Conservation (phyloP, 2,797 vertebrate species). For the Dendrocincla fuliginosa region DNA sequence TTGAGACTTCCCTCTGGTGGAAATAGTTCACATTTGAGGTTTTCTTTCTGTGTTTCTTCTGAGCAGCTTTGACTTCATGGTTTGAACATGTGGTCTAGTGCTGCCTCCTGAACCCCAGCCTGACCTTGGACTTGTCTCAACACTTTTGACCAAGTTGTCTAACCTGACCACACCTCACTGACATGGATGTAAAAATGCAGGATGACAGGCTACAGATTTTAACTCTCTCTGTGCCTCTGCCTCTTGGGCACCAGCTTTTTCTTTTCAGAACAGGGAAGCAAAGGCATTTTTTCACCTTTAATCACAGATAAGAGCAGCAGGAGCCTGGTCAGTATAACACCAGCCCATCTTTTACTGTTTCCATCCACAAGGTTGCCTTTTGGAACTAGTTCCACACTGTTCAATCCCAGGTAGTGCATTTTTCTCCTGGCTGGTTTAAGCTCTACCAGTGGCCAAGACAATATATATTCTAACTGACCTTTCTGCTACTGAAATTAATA, state of each 20-base stretch:
- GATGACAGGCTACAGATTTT: background rate
- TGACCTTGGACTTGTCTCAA: background rate
- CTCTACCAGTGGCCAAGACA: background rate
- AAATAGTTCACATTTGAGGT: background rate
- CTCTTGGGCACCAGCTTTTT: background rate
- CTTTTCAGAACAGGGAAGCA: background rate
- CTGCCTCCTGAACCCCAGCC: background rate
- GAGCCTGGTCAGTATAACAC: background rate
- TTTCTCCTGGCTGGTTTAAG: background rate
- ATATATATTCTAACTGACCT: background rate
- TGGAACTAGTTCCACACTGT: background rate
- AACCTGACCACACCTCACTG: background rate
- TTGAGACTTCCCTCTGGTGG: background rate
- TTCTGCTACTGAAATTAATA: background rate
- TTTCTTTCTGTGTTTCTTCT: background rate
- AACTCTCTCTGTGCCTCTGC: background rate
- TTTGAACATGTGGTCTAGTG: background rate
- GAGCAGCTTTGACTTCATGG: background rate
- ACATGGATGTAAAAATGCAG: background rate
- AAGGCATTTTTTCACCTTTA: background rate
- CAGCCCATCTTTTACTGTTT: background rate
- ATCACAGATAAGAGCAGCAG: background rate
- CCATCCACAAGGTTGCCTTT: background rate
- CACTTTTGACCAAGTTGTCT: background rate
- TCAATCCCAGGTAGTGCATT: background rate